Evolutionary conservation across 2,113 vertebrate genomes (phyloP), one percentile per base, ranked within the genome.

Genomic region (Hylia prasina): DNA sequence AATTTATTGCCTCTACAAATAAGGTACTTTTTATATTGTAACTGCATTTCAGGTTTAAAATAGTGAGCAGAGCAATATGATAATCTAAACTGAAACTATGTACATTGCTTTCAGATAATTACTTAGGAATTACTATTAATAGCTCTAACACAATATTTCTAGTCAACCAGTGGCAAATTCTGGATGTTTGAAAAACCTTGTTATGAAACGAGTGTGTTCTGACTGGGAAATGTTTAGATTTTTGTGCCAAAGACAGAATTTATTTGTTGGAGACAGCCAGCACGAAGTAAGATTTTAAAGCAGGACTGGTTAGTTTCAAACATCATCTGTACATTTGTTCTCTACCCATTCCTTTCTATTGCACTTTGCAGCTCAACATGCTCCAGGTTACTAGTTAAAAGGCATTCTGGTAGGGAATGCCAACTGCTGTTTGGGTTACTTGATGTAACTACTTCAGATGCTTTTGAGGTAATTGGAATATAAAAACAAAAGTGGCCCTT

Each of bases 71-170:
- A 73, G 10, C 45, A 69, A 57, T 53, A 30, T 33, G 39, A 42
- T 87, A 82, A 81, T 87, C 54, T 66, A 66, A 95, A 89, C 40
- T 56, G 61, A 79, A 97, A 76, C 35, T 76, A 5, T 76, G 79
- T 85, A 28, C 56, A 31, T 95, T 68, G 31, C n/a, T 73, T 92
- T 86, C 47, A 35, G 19, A 48, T 90, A 70, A 80, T 83, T 93
- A 58, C 42, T 83, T 77, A 73, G 18, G 11, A 90, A 77, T 87
- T 64, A 17, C 47, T 92, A 31, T 89, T 90, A 66, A 78, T 90
- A 86, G 56, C 15, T 69, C 28, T 82, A 81, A 50, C 40, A 86
- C 23, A 61, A 27, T 75, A 20, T 82, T 64, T 80, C 75, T 72
- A 3, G 50, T 92, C 68, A 70, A 88, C 23, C 50, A 82, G 6